Evolutionary conservation across 2,797 vertebrate genomes (phyloP).

Genomic region (Bradypus variegatus): DNA sequence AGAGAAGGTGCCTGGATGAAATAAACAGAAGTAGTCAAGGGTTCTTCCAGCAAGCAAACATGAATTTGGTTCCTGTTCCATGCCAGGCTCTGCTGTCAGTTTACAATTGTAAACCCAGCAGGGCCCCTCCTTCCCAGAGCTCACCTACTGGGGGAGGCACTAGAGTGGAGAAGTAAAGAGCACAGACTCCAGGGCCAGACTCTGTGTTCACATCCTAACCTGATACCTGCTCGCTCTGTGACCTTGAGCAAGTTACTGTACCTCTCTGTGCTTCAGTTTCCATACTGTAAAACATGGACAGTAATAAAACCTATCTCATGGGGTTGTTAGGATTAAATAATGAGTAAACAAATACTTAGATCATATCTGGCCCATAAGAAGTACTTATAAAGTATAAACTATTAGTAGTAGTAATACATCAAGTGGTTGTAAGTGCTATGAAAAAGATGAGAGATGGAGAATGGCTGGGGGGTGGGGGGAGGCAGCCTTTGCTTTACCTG

Average conservation of each 20-base stretch:
- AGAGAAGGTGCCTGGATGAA: too few species aligned
- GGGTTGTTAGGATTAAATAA: neutral
- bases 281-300: neutral
- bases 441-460: neutral
- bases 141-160: too few species aligned
- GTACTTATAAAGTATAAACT: neutral
- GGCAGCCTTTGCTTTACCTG: neutral
- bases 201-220: neutral
- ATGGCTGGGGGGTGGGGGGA: neutral
- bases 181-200: neutral
- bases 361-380: neutral
- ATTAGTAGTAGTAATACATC: too few species aligned
- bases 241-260: neutral
- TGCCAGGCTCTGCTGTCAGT: neutral
- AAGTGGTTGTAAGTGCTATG: neutral
- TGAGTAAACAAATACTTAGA: neutral
- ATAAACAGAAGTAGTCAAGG: too few species aligned
- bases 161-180: neutral
- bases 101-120: accelerated
- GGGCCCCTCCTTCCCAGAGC: neutral
- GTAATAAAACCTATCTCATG: neutral
- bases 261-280: neutral
- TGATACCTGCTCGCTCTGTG: neutral
- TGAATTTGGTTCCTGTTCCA: accelerated
- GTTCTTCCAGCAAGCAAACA: neutral